Conservation (phyloP, 2,113 vertebrate species). For the Mungos mungo region DNA sequence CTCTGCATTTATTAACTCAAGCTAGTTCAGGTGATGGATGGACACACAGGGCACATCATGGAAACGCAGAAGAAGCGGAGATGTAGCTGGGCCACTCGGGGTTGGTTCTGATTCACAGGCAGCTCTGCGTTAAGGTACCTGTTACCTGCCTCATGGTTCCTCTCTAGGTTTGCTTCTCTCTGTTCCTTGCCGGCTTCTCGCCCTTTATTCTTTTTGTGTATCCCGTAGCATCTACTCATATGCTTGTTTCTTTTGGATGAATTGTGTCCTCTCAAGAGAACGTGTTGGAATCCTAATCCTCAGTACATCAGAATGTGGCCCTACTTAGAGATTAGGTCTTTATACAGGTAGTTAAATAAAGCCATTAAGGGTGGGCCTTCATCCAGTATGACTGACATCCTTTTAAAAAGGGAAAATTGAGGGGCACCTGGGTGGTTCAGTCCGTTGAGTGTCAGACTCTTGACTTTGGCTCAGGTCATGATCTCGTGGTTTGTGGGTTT, state of each 20-base stretch:
- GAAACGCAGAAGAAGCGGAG: background rate
- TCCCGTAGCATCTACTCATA: background rate
- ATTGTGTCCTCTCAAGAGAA: background rate
- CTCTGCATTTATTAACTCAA: background rate
- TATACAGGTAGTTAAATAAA: background rate
- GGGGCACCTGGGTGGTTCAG: no score
- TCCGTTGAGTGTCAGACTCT: no score
- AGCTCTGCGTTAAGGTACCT: background rate
- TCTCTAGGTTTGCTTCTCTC: background rate
- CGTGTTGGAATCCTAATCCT: background rate
- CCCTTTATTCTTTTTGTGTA: background rate
- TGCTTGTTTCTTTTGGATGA: background rate
- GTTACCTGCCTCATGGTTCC: no score
- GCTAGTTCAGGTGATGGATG: background rate
- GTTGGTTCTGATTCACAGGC: background rate
- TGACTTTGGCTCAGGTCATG: no score
- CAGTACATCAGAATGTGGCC: background rate
- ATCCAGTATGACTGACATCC: background rate
- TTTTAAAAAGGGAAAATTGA: background rate
- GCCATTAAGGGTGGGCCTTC: background rate
- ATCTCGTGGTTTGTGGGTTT: no score
- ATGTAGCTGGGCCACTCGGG: background rate
- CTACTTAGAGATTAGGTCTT: background rate
- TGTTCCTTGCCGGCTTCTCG: background rate
- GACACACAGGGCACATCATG: background rate